Evolutionary conservation across 2,113 vertebrate genomes (phyloP), one percentile per base, ranked within the genome.

Genomic region (Sinosuthora webbiana): DNA sequence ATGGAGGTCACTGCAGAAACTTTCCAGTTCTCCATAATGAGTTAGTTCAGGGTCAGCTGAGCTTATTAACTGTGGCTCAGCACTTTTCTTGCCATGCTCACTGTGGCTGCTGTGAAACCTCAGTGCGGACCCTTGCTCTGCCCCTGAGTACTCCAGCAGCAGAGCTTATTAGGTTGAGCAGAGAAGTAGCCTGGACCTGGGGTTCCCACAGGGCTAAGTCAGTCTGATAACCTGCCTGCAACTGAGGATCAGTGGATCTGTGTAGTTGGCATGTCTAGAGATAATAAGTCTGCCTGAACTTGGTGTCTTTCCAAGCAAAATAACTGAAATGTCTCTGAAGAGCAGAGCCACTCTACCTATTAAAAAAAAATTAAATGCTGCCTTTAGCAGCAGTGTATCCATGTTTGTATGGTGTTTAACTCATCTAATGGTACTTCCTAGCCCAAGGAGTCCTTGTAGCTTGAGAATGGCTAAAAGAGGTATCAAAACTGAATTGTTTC

Each of bases 21-120:
- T 86, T 90, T 50, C 82, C 2, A 2, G 14, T 57, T 90, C 37
- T 86, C 67, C 50, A 42, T 95, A 96, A 95, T 80, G 67, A 96
- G 85, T 76, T 69, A 82, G 60, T 88, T 88, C 63, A 67, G 86
- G 75, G 88, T 94, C 71, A 93, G 64, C 42, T 45, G 52, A 93
- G 86, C 71, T 96, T 94, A 90, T 96, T 97, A 96, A 67, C 79
- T 79, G 57, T 55, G 52, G 28, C 75, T 94, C 85, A 83, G 71
- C 63, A 80, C 55, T 90, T 73, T 80, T 35, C 50, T 74, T 0
- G 2, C 86, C 33, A 41, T 55, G n/a, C 28, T 88, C 55, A 41
- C 25, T 0, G 1, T 57, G 50, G 23, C 28, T 77, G 50, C 76
- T 73, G 31, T 37, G 78, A 93, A 85, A 53, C 49, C 70, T 65